Evolutionary conservation across 2,113 vertebrate genomes (phyloP), one percentile per base, ranked within the genome.

Genomic region (Lamprologus tigripictilis): DNA sequence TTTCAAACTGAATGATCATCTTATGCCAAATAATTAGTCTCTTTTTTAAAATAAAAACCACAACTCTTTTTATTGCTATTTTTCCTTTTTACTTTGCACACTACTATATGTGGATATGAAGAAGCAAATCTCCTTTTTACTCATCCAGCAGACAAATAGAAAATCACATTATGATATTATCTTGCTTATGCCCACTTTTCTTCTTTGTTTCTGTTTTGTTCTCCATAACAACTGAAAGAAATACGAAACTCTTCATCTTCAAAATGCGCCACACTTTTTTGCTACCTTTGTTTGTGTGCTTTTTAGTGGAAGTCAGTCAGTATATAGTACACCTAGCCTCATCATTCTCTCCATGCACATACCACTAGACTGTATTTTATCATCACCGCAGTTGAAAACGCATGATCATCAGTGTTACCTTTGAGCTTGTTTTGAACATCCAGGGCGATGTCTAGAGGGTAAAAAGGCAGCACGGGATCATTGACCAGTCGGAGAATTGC

Each of bases 391-490:
- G 13, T 26, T 10, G 5, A 26, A 73, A 23, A 73, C 8, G 0
- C 9, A 73, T 17, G 40, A 17, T 10, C 21, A 49, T 82, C 16
- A 19, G 4, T 11, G 4, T 61, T 97, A 99, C 98, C 98, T 98
- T 97, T 98, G 80, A 99, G 97, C 87, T 95, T 98, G 93, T 97
- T 98, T 93, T 99, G 98, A 93, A 98, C 96, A 95, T 98, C 97
- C 94, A 99, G 95, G 0, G 97, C 98, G 33, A 99, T 94, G 94
- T 99, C 98, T 45, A 99, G 96, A 88, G 98, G 97, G 94, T 95
- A 98, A 93, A 98, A 98, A 1, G 98, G 98, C 92, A 99, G 95
- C 93, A 99, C 98, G 0, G 98, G 97, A 89, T 97, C 97, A 23
- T 3, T 97, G 92, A 97, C 97, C 93, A 99, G 97, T 81, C 96